Evolutionary conservation across 2,113 vertebrate species (phyloP).

Genomic region (Dunckerocampus dactyliophorus): DNA sequence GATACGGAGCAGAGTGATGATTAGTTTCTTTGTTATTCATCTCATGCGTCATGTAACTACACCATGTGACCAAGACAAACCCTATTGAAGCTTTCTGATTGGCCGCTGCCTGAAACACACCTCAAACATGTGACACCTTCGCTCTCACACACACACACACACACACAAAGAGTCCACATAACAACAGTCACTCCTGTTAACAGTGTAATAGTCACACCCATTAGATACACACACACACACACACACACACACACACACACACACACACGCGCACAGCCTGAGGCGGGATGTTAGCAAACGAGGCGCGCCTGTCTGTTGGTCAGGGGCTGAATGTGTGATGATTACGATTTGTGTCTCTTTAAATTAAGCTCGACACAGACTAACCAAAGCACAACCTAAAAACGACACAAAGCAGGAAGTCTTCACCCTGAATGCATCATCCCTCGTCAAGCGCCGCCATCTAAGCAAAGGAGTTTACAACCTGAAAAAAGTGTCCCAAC

Average conservation of each 20-base stretch:
- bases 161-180: no score
- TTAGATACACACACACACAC: not conserved
- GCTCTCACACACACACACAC: not conserved
- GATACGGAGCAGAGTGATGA: not conserved
- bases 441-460: no score
- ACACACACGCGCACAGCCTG: not conserved
- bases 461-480: no score
- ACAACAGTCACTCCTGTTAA: constrained; percentile 6
- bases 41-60: no score
- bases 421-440: not conserved
- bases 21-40: not conserved
- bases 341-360: not conserved
- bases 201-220: not conserved
- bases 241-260: not conserved
- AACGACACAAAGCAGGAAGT: not conserved
- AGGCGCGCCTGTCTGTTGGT: constrained; percentile 7
- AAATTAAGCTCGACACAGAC: not conserved
- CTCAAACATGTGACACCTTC: no score
- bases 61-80: not conserved
- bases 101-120: not conserved
- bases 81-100: not conserved
- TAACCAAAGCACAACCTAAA: not conserved
- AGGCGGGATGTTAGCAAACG: constrained; percentile 9
- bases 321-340: not conserved
- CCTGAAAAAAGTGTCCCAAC: no score